A percentile compares a stretch with the other conserved stretches of the same genome.
phyloP scores from a whole-genome alignment of 2,113 vertebrate genomes.

The Entosphenus tridentatus region DNA sequence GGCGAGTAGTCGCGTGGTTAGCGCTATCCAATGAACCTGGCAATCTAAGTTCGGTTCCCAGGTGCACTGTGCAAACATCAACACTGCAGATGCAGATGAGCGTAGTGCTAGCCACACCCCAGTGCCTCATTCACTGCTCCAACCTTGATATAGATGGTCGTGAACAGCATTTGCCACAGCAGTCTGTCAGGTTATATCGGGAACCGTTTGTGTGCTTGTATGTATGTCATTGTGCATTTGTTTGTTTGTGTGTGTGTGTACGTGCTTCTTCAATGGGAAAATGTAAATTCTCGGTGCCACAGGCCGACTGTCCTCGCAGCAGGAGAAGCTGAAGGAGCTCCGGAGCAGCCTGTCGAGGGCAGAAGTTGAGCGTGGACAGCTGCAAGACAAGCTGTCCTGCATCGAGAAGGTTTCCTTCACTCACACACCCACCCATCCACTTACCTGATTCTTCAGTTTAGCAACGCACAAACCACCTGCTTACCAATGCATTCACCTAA shows the following conservation, averaged over 20 bases:
- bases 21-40: too few species aligned
- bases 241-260: neutral
- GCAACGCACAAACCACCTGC: too few species aligned
- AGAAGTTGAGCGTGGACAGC: constrained; percentile 60
- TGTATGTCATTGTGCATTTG: neutral
- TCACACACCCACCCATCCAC: too few species aligned
- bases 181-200: too few species aligned
- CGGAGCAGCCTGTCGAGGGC: constrained; percentile 42
- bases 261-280: neutral
- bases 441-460: too few species aligned
- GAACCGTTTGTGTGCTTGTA: neutral
- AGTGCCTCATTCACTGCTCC: too few species aligned
- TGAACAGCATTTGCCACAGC: constrained; percentile 12
- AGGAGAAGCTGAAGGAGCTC: constrained; percentile 54
- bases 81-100: too few species aligned
- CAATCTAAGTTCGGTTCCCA: too few species aligned
- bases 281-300: constrained; percentile 5
- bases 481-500: too few species aligned
- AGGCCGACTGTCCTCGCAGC: constrained; percentile 57
- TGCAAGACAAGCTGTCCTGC: constrained; percentile 61
- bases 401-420: constrained; percentile 38
- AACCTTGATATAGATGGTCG: neutral
- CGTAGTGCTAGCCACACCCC: too few species aligned
- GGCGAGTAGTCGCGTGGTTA: too few species aligned
- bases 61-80: too few species aligned